Conservation (phyloP, 2,888 invertebrate species). For the Holacanthella duospinosa region DNA sequence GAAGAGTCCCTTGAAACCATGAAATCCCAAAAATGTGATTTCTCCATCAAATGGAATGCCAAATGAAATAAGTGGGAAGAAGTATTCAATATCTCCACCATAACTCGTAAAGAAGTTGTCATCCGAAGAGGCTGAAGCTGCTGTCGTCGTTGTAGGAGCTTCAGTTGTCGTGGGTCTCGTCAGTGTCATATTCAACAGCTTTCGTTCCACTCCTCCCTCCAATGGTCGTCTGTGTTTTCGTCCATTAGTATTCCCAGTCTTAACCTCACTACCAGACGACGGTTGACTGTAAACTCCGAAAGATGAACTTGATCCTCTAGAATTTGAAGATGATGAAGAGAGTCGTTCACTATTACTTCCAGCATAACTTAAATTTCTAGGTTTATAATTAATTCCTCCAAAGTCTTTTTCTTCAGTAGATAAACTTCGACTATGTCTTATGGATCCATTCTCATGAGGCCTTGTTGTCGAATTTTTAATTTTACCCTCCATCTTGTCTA, state of each 20-base stretch:
- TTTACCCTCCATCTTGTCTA: no score
- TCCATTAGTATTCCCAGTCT: neutral
- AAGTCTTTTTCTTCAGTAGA: neutral
- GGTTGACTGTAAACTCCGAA: neutral
- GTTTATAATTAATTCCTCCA: neutral
- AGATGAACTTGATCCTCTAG: neutral
- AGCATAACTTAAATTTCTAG: neutral
- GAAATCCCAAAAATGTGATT: constrained; percentile 33
- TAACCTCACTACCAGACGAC: neutral
- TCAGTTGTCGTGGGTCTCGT: neutral
- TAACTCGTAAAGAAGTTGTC: constrained; percentile 26
- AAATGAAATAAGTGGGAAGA: constrained; percentile 30
- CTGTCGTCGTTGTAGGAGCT: constrained; percentile 5
- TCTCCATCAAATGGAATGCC: constrained; percentile 35
- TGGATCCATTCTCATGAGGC: neutral
- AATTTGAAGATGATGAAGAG: neutral
- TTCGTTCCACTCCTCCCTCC: constrained; percentile 4
- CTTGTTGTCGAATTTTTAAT: no score
- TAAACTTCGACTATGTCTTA: constrained; percentile 3
- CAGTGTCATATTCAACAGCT: neutral
- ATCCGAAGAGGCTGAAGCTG: constrained; percentile 10
- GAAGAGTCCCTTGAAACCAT: constrained; percentile 34
- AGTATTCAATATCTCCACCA: constrained; percentile 36
- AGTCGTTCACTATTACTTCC: neutral
- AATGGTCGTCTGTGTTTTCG: neutral